These are phyloP conservation scores for Phylloscopus collybita DNA, from an alignment of 2,797 vertebrate species.

Conservation along the genomic window DNA sequence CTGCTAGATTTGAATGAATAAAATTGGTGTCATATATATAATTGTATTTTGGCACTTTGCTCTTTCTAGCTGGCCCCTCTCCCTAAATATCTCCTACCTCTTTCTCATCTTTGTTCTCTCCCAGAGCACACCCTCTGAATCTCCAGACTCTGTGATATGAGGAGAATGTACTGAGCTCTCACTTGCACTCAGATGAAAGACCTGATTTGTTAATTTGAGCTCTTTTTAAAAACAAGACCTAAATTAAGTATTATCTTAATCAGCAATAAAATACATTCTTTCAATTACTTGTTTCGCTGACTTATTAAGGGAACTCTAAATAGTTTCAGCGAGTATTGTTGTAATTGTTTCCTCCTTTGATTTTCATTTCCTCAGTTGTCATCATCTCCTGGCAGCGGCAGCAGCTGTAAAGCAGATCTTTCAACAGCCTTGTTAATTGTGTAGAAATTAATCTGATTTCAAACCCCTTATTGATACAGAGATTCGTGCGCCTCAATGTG, in stretches of 20 bases:
- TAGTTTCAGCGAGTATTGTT: slow-evolving; percentile 72
- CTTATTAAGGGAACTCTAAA: slow-evolving; percentile 73
- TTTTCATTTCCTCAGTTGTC: slow-evolving; percentile 78
- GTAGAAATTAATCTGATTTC: slow-evolving; percentile 74
- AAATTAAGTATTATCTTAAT: slow-evolving; percentile 74
- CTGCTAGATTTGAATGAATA: background rate
- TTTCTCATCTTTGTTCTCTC: background rate
- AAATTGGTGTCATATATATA: background rate
- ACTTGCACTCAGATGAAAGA: slow-evolving; percentile 6
- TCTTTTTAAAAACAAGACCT: slow-evolving; percentile 57
- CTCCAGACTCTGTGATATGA: background rate
- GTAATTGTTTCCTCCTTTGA: slow-evolving; percentile 78
- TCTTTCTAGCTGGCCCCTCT: background rate
- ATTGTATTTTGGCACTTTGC: background rate
- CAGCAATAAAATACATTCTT: slow-evolving; percentile 73
- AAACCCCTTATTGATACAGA: slow-evolving; percentile 52
- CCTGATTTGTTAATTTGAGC: slow-evolving; percentile 52
- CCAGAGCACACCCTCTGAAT: accelerated
- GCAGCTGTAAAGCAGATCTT: slow-evolving; percentile 74
- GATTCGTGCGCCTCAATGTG: background rate
- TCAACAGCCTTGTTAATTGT: slow-evolving; percentile 74
- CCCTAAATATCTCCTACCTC: background rate
- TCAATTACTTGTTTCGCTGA: slow-evolving; percentile 68
- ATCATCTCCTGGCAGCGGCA: slow-evolving; percentile 68
- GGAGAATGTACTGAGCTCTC: background rate